A percentile compares a stretch with the other conserved stretches of the same genome.
These are phyloP conservation scores for Muscidifurax raptorellus DNA, from an alignment of 1,140 invertebrate genomes.

Conservation along the genomic window DNA sequence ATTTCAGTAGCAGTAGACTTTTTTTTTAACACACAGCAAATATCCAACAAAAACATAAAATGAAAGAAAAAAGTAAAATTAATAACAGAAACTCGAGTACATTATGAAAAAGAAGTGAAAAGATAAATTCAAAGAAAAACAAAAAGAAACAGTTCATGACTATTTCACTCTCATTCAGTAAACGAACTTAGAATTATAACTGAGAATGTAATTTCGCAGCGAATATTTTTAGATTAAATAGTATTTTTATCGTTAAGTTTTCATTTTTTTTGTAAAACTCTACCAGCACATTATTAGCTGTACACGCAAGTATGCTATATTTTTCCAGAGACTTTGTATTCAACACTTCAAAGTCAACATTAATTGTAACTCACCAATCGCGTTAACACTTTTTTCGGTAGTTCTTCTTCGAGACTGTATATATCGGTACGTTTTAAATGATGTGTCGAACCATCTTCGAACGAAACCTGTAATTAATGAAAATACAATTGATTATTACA, in stretches of 20 bases:
- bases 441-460: slow-evolving; percentile 74
- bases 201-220: neutral
- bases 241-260: neutral
- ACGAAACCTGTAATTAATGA: slow-evolving; percentile 71
- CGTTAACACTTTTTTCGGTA: slow-evolving; percentile 75
- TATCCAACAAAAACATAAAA: slow-evolving; percentile 64
- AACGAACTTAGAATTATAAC: slow-evolving; percentile 37
- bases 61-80: slow-evolving; percentile 61
- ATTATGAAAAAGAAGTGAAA: slow-evolving; percentile 48
- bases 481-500: slow-evolving; percentile 21
- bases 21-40: slow-evolving; percentile 55
- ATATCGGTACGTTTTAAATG: slow-evolving; percentile 73
- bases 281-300: slow-evolving; percentile 24
- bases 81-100: slow-evolving; percentile 51
- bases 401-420: slow-evolving; percentile 73
- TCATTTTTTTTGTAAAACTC: slow-evolving; percentile 14
- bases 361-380: slow-evolving; percentile 74
- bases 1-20: slow-evolving; percentile 77
- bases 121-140: slow-evolving; percentile 47
- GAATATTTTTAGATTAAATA: neutral
- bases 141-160: slow-evolving; percentile 42
- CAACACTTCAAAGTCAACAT: slow-evolving; percentile 47
- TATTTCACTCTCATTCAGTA: slow-evolving; percentile 1
- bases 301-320: slow-evolving; percentile 32
- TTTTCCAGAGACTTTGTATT: slow-evolving; percentile 33